Evolutionary conservation across 2,797 vertebrate genomes (phyloP).

Genomic region (Eurystomus glaucurus): DNA sequence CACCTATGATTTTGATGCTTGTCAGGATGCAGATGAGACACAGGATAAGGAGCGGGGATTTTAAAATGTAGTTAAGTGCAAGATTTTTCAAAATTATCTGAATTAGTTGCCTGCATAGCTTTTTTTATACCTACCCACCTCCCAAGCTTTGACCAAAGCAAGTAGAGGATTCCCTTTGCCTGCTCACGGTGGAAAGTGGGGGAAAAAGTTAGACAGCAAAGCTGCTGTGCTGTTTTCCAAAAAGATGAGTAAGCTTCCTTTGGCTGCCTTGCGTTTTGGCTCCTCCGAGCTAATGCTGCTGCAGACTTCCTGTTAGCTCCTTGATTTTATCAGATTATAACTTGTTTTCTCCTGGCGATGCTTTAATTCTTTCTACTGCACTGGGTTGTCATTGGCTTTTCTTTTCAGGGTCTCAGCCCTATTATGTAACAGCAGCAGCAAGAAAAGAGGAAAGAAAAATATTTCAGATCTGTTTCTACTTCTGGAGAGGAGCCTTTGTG

Average conservation of each 20-base stretch:
- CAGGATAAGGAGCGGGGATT: slow-evolving; percentile 23
- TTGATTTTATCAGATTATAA: slow-evolving; percentile 69
- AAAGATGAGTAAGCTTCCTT: slow-evolving; percentile 74
- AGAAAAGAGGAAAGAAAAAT: neutral
- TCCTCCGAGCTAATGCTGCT: slow-evolving; percentile 52
- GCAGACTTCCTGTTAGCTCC: slow-evolving; percentile 71
- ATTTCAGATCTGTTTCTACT: slow-evolving; percentile 64
- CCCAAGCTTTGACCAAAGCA: neutral
- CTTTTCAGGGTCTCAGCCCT: slow-evolving; percentile 59
- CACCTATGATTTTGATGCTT: slow-evolving; percentile 11
- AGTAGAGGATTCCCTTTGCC: slow-evolving; percentile 58
- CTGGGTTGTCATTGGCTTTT: slow-evolving; percentile 41
- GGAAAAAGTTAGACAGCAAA: slow-evolving; percentile 49
- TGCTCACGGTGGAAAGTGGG: neutral
- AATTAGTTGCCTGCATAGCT: neutral
- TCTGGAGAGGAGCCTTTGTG: slow-evolving; percentile 70
- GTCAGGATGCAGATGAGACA: slow-evolving; percentile 32
- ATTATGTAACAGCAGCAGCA: slow-evolving; percentile 60
- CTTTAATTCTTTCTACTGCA: slow-evolving; percentile 54
- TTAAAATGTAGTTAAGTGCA: neutral
- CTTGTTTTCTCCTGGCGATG: slow-evolving; percentile 71
- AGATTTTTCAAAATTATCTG: neutral
- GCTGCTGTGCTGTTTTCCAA: slow-evolving; percentile 57
- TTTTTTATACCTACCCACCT: neutral
- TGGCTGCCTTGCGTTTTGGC: slow-evolving; percentile 71